Evolutionary conservation across 2,888 invertebrate genomes (phyloP).

Genomic region (Halictus quadricinctus): DNA sequence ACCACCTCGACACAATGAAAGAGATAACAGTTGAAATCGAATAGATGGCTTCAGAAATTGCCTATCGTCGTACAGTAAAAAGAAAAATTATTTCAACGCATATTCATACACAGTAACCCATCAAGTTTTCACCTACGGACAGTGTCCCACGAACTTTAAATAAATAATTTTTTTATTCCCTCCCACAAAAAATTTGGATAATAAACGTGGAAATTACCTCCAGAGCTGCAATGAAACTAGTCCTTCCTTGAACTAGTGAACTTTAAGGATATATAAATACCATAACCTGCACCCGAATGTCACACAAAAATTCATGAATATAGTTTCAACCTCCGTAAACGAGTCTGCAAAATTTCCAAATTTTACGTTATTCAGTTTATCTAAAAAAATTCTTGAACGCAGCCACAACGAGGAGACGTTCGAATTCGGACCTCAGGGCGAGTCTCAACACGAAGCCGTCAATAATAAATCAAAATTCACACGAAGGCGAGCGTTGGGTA

Average conservation of each 20-base stretch:
- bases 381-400: neutral
- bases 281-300: too few relatives aligned
- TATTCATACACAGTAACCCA: neutral
- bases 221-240: too few relatives aligned
- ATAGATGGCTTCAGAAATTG: neutral
- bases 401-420: neutral
- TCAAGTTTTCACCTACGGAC: neutral
- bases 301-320: neutral
- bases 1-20: neutral
- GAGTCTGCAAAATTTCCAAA: neutral
- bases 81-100: neutral
- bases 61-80: neutral
- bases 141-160: neutral
- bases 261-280: too few relatives aligned
- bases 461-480: neutral
- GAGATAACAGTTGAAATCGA: neutral
- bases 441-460: neutral
- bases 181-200: too few relatives aligned
- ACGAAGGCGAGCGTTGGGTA: neutral
- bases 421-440: neutral
- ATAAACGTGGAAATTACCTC: too few relatives aligned
- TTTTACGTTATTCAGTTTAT: rapidly evolving
- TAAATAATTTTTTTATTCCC: neutral
- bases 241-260: too few relatives aligned
- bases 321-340: neutral